Percentiles rank a stretch among this genome's conserved stretches.
Conservation (phyloP, 1,140 invertebrate species). For the Mya arenaria region DNA sequence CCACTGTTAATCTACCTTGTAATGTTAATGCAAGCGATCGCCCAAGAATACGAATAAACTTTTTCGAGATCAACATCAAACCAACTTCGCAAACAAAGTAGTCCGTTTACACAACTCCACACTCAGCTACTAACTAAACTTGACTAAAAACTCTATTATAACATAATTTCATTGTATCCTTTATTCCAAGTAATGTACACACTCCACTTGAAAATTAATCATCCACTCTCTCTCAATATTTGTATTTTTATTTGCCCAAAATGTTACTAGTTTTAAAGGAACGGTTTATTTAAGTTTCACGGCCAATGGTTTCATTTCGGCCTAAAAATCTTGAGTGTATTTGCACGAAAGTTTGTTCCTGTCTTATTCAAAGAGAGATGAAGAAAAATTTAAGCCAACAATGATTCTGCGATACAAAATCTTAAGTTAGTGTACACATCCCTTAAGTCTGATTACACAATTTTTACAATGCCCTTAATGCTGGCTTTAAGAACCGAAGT, state of each 20-base stretch:
- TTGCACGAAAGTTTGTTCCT: constrained; percentile 38
- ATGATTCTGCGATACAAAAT: background rate
- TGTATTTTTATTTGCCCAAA: constrained; percentile 38
- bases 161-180: too few species aligned
- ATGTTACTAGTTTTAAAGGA: constrained; percentile 31
- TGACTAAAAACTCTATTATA: background rate
- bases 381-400: constrained; percentile 10
- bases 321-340: constrained; percentile 3
- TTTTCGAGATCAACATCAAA: constrained; percentile 39
- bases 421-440: background rate
- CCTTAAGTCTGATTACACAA: constrained; percentile 36
- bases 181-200: too few species aligned
- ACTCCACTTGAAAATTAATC: too few species aligned
- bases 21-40: too few species aligned
- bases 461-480: constrained; percentile 19
- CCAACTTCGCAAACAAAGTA: constrained; percentile 1
- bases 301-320: constrained; percentile 12
- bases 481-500: constrained; percentile 16
- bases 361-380: constrained; percentile 38
- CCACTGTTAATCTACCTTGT: too few species aligned
- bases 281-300: background rate
- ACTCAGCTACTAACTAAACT: background rate
- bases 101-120: constrained; percentile 20
- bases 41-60: background rate
- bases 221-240: background rate